Evolutionary conservation across 2,888 invertebrate genomes (phyloP).

Genomic region (Microchrysa polita): DNA sequence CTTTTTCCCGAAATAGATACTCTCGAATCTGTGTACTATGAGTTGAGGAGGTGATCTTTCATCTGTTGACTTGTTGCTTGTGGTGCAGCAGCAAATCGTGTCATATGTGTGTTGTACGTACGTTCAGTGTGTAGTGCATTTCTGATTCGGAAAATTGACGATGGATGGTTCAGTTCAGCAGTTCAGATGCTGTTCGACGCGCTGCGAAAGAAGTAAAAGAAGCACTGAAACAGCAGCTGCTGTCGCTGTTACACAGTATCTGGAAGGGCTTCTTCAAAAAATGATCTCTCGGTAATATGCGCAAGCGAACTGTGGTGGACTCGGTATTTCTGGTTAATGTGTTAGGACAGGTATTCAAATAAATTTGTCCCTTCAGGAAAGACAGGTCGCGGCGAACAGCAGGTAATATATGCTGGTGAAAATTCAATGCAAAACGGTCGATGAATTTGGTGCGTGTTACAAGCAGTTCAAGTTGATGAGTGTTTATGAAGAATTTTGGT

Average conservation of each 20-base stretch:
- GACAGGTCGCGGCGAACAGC: neutral
- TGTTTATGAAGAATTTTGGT: neutral
- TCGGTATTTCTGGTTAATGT: constrained; percentile 17
- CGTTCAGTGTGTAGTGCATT: neutral
- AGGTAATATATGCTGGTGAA: constrained; percentile 27
- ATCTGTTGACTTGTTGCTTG: constrained; percentile 18
- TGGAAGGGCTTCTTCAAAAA: constrained; percentile 29
- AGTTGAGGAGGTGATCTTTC: constrained; percentile 14
- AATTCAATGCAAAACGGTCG: constrained; percentile 14
- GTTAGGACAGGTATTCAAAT: constrained; percentile 44
- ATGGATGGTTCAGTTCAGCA: too few relatives aligned
- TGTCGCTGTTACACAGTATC: constrained; percentile 1
- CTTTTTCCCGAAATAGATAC: constrained; percentile 23
- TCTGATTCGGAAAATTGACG: neutral
- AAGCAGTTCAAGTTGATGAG: neutral
- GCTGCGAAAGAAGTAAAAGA: constrained; percentile 30
- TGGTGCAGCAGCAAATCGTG: neutral
- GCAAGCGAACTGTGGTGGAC: too few relatives aligned
- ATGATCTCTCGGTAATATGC: neutral
- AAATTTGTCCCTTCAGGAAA: constrained; percentile 14
- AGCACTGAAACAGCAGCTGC: neutral
- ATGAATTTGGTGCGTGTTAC: neutral
- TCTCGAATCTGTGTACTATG: neutral
- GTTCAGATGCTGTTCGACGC: constrained; percentile 8
- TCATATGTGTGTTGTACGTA: constrained; percentile 22